Conservation (phyloP, 2,797 vertebrate genomes). For the Notamacropus eugenii region DNA sequence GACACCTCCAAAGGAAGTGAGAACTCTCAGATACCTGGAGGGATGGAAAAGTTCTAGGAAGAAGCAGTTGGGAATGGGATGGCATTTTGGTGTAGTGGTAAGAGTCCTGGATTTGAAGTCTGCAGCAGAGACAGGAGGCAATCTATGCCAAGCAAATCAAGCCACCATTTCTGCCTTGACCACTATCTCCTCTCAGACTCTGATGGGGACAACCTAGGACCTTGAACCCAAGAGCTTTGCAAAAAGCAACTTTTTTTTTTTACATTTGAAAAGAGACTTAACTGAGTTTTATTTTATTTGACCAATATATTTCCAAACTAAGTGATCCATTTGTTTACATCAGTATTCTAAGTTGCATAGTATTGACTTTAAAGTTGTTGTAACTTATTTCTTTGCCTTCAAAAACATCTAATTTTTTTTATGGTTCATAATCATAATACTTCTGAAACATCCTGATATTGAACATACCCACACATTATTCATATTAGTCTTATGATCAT, state of each 20-base stretch:
- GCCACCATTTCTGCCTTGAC: too few species aligned
- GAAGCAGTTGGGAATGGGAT: neutral
- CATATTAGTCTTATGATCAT: neutral
- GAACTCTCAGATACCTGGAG: neutral
- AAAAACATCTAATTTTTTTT: neutral
- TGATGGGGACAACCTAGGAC: too few species aligned
- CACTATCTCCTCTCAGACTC: too few species aligned
- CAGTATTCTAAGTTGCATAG: neutral
- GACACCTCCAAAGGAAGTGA: neutral
- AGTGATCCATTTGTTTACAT: neutral
- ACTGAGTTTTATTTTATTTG: neutral
- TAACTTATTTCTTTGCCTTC: neutral
- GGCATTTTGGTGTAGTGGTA: neutral
- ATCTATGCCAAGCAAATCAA: too few species aligned
- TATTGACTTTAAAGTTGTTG: neutral
- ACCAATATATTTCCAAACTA: neutral
- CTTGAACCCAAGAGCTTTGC: too few species aligned
- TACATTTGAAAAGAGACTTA: neutral
- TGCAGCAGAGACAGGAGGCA: too few species aligned
- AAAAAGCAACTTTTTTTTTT: neutral
- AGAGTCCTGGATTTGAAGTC: neutral
- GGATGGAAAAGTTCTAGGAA: neutral
- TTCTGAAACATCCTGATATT: neutral
- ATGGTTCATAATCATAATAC: neutral
- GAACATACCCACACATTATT: neutral